Evolutionary conservation across 2,888 invertebrate species (phyloP).

Genomic region (Eupeodes latifasciatus): DNA sequence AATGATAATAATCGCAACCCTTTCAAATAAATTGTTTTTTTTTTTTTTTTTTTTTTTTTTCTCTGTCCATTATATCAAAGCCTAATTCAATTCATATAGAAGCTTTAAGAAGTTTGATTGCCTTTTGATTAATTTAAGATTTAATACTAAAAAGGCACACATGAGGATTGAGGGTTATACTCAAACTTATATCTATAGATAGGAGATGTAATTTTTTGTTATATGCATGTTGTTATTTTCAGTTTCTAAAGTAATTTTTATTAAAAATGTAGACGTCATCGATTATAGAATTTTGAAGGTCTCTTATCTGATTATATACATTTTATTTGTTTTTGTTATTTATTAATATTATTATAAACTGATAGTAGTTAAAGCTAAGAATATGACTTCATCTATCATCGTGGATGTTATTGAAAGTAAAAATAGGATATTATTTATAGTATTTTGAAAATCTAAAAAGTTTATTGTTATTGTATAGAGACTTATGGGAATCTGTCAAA

Average conservation of each 20-base stretch:
- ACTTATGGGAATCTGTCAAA: neutral
- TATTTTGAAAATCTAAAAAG: neutral
- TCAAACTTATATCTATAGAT: neutral
- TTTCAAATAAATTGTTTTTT: neutral
- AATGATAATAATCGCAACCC: constrained; percentile 16
- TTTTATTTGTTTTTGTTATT: constrained; percentile 15
- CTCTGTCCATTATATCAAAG: no score
- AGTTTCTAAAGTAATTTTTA: constrained; percentile 20
- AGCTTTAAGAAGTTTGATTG: constrained; percentile 15
- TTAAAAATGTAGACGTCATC: neutral
- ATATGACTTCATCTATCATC: constrained; percentile 12
- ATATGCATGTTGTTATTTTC: neutral
- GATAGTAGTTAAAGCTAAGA: neutral
- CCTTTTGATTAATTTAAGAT: constrained; percentile 26
- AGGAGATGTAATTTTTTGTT: neutral
- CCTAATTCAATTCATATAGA: neutral
- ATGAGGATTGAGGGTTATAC: neutral
- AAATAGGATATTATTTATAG: constrained; percentile 24
- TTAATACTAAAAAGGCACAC: neutral
- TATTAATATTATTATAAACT: neutral
- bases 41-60: neutral
- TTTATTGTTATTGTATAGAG: neutral
- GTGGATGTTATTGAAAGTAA: neutral
- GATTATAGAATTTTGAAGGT: constrained; percentile 26
- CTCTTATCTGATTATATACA: constrained; percentile 13